Conservation (phyloP, 2,888 invertebrate species). For the Biston betularia region DNA sequence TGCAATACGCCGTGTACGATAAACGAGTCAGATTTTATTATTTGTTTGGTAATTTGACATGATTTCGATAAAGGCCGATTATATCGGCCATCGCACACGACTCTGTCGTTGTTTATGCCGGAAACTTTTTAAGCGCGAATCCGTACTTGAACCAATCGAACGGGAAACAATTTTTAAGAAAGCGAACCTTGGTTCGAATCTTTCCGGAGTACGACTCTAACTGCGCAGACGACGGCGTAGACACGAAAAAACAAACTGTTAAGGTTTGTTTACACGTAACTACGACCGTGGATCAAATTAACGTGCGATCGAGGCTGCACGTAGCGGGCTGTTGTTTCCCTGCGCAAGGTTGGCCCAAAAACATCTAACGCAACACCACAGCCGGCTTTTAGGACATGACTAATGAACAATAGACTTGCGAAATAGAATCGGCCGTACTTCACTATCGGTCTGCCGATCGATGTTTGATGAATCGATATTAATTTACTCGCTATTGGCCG, state of each 20-base stretch:
- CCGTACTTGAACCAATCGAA: constrained; percentile 27
- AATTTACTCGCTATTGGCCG: constrained; percentile 26
- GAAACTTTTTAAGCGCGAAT: constrained; percentile 31
- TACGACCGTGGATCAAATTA: constrained; percentile 74
- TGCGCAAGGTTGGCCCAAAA: constrained; percentile 71
- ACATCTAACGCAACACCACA: constrained; percentile 67
- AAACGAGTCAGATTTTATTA: constrained; percentile 63
- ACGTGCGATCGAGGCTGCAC: constrained; percentile 76
- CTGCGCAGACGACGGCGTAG: constrained; percentile 46
- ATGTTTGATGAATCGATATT: constrained; percentile 23
- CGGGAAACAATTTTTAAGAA: constrained; percentile 37
- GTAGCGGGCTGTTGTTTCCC: constrained; percentile 68
- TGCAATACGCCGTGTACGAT: constrained; percentile 68
- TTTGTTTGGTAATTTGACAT: constrained; percentile 63
- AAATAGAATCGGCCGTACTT: constrained; percentile 57
- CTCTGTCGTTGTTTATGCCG: constrained; percentile 24
- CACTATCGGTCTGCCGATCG: constrained; percentile 11
- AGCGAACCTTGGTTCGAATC: constrained; percentile 36
- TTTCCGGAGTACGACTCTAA: constrained; percentile 39
- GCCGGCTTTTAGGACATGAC: constrained; percentile 76
- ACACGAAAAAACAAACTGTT: constrained; percentile 60
- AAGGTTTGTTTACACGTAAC: constrained; percentile 64
- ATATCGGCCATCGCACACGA: constrained; percentile 22
- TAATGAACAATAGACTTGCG: constrained; percentile 74
- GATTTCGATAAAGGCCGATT: constrained; percentile 50